Base-by-base conservation (phyloP, 2,888 invertebrate genomes). In the Bedellia somnulentella region DNA sequence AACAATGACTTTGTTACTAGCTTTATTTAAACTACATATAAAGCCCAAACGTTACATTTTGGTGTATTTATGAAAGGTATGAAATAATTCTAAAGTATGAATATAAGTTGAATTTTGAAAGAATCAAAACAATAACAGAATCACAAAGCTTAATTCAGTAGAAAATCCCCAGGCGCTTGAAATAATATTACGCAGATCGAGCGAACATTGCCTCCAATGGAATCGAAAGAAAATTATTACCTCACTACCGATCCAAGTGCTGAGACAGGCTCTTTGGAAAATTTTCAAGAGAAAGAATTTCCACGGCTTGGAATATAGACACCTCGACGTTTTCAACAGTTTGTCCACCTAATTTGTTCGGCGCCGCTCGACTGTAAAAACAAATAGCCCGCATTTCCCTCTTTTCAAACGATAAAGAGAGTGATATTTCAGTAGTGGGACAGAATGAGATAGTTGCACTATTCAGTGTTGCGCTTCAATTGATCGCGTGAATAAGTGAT, bases 311-410 rank as follows among this genome's bases (percentile, higher is more conserved):
- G 60, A 68, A 71, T 64, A 67, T 59, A 67, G 71, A 68, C 71
- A 70, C 68, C 66, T 70, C 66, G 61, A 49, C 57, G 60, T 62
- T 59, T 67, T 63, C 62, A 64, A 67, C 68, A 71, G 75, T 73
- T 71, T 73, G 75, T 70, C 71, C 67, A 68, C 68, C 73, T 71
- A 73, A 73, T 75, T 75, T 75, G 71, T 68, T 70, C 75, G 63
- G 51, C 62, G 63, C 55, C 62, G 61, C 60, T 64, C 67, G 58
- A 57, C 70, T 70, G 70, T 62, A 67, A 71, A 71, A 75, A 75
- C 70, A 75, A 73, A 73, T 71, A 71, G 64, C 58, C 58, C 58
- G 56, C 56, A 57, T 62, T 64, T 58, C 55, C 62, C 53, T 31
- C 58, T 54, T 52, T 49, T 53, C 47, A 49, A 47, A 47, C 44